These are phyloP conservation scores for Acipenser transmontanus DNA, from an alignment of 2,797 vertebrate species.

Conservation along the genomic window DNA sequence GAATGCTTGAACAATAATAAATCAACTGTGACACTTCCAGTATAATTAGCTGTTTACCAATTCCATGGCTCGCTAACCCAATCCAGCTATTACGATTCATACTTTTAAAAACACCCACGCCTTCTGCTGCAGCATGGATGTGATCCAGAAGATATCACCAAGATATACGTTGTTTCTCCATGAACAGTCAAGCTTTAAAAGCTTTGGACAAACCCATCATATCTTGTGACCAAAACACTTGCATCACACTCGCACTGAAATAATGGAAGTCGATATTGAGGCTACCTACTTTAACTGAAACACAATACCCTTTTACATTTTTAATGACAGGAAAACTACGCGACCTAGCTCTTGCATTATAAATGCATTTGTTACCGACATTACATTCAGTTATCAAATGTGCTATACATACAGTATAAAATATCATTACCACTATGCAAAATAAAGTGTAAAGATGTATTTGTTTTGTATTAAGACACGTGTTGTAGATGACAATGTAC, in stretches of 20 bases:
- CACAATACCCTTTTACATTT: conserved; percentile 31
- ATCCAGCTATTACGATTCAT: too few species aligned
- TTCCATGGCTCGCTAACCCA: too few species aligned
- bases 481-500: neutral
- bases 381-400: neutral
- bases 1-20: too few species aligned
- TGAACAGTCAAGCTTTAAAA: conserved; percentile 7
- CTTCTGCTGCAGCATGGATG: neutral
- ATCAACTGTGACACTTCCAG: too few species aligned
- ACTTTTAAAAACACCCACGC: too few species aligned
- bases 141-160: neutral
- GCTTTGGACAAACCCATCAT: conserved; percentile 14
- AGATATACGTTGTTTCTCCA: neutral
- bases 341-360: conserved; percentile 26
- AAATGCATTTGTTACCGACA: conserved; percentile 30
- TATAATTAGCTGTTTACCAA: too few species aligned
- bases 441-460: neutral
- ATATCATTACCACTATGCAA: neutral
- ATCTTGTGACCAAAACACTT: conserved; percentile 1
- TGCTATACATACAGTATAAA: neutral
- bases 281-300: conserved; percentile 11
- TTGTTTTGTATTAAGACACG: too few species aligned
- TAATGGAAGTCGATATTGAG: too few species aligned
- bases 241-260: conserved; percentile 1
- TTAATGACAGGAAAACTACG: conserved; percentile 27